Percentiles rank a stretch among this genome's conserved stretches.
Evolutionary conservation across 2,797 vertebrate genomes (phyloP).

Genomic region (Neosalanx taihuensis): DNA sequence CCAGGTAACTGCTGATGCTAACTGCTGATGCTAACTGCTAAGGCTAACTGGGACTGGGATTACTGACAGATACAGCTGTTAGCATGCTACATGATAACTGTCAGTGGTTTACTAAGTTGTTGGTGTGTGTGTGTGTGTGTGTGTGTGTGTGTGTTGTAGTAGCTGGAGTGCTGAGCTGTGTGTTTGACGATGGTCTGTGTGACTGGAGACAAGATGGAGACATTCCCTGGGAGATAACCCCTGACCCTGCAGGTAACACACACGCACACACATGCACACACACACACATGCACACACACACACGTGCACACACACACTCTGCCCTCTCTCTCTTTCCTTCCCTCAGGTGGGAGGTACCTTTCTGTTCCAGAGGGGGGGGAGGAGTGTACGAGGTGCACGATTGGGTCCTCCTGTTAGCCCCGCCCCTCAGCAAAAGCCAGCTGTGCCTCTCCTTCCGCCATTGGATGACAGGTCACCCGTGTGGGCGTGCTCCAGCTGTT

Average conservation of each 20-base stretch:
- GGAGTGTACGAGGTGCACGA: slow-evolving; percentile 70
- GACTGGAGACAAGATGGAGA: slow-evolving; percentile 83
- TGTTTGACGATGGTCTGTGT: slow-evolving; percentile 83
- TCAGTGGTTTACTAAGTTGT: too few relatives aligned
- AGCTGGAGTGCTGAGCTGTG: slow-evolving; percentile 74
- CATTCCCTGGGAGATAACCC: slow-evolving; percentile 75
- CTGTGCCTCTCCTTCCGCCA: slow-evolving; percentile 87
- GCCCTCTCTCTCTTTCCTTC: neutral
- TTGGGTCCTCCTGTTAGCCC: slow-evolving; percentile 70
- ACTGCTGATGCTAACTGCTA: too few relatives aligned
- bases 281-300: slow-evolving; percentile 1
- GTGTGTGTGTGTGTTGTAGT: slow-evolving; percentile 56
- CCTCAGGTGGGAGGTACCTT: slow-evolving; percentile 80
- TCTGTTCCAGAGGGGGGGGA: slow-evolving; percentile 70
- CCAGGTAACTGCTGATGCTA: slow-evolving; percentile 70
- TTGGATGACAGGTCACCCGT: slow-evolving; percentile 77
- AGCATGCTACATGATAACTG: too few relatives aligned
- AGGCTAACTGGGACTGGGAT: too few relatives aligned
- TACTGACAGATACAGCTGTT: too few relatives aligned
- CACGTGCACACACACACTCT: slow-evolving; percentile 1
- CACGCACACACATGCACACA: neutral
- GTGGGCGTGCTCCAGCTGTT: slow-evolving; percentile 84
- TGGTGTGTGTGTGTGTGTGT: neutral
- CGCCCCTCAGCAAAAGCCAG: slow-evolving; percentile 52
- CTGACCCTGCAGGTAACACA: slow-evolving; percentile 69